Evolutionary conservation across 92 coral and sea anemone species (phyloP).

Genomic region (Meandrina meandrites): DNA sequence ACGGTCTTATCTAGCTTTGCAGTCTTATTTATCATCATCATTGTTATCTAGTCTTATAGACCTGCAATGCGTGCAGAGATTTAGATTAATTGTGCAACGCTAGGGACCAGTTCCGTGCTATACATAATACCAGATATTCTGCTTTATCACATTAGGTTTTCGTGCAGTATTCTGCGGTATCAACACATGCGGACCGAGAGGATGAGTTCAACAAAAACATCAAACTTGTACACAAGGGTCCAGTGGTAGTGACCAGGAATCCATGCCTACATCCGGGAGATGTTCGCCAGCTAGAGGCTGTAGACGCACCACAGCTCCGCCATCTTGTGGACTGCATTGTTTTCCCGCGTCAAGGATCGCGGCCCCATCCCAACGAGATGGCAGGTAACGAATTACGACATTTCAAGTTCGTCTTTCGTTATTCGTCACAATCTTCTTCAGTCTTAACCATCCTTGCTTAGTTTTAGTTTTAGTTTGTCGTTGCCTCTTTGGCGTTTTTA

Average conservation of each 20-base stretch:
- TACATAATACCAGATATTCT: background rate
- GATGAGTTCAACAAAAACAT: constrained; percentile 49
- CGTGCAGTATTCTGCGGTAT: constrained; percentile 82
- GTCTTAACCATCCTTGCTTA: background rate
- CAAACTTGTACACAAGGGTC: constrained; percentile 65
- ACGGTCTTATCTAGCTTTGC: no score
- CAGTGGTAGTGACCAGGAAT: constrained; percentile 92
- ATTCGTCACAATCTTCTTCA: background rate
- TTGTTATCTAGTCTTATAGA: no score
- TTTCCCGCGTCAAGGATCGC: constrained; percentile 77
- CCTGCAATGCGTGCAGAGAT: background rate
- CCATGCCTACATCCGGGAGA: constrained; percentile 99
- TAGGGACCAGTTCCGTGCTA: no score
- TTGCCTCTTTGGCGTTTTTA: background rate
- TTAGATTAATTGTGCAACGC: no score
- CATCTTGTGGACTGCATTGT: constrained; percentile 96
- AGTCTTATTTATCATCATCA: no score
- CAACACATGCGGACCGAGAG: constrained; percentile 64
- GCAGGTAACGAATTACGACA: constrained; percentile 58
- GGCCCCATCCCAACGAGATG: constrained; percentile 97
- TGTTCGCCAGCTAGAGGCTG: constrained; percentile 87
- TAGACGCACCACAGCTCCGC: constrained; percentile 66
- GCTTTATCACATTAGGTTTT: constrained; percentile 56
- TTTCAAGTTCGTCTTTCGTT: background rate
- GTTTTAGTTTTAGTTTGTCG: background rate